Conservation (phyloP, 2,797 vertebrate genomes). For the Chlorospingus semifuscus region DNA sequence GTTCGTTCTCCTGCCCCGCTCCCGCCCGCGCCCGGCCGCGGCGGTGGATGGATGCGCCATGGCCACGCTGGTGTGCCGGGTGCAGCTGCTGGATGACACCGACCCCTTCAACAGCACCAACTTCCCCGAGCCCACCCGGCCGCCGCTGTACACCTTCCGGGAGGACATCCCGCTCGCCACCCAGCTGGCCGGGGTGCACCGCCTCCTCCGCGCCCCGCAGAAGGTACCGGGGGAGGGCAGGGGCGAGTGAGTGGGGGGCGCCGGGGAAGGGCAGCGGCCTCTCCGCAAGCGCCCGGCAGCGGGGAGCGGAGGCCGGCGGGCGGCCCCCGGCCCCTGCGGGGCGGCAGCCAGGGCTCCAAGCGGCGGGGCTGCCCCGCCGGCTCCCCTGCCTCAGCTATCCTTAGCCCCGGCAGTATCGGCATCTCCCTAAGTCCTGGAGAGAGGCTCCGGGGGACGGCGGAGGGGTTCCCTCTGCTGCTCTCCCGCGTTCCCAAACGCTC, state of each 20-base stretch:
- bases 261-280: not conserved
- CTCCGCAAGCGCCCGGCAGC: not conserved
- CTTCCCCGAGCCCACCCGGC: slow-evolving; percentile 90
- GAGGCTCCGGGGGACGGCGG: not conserved
- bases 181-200: slow-evolving; percentile 87
- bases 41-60: slow-evolving; percentile 84
- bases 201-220: slow-evolving; percentile 89
- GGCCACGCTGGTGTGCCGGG: slow-evolving; percentile 83
- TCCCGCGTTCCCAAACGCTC: not conserved
- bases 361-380: not conserved
- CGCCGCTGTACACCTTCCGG: slow-evolving; percentile 88
- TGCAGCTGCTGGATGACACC: slow-evolving; percentile 94
- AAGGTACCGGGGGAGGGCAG: slow-evolving; percentile 75
- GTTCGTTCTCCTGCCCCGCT: not conserved
- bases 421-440: not conserved
- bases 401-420: not conserved
- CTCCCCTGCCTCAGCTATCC: not conserved
- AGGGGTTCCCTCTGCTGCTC: not conserved
- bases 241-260: not conserved
- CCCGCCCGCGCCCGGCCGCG: not conserved
- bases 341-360: not conserved
- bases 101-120: slow-evolving; percentile 94
- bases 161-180: slow-evolving; percentile 89
- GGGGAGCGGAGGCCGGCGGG: not conserved
- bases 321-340: not conserved